Base-by-base conservation (phyloP, 1,140 invertebrate genomes). In the Drosophila sucinea region DNA sequence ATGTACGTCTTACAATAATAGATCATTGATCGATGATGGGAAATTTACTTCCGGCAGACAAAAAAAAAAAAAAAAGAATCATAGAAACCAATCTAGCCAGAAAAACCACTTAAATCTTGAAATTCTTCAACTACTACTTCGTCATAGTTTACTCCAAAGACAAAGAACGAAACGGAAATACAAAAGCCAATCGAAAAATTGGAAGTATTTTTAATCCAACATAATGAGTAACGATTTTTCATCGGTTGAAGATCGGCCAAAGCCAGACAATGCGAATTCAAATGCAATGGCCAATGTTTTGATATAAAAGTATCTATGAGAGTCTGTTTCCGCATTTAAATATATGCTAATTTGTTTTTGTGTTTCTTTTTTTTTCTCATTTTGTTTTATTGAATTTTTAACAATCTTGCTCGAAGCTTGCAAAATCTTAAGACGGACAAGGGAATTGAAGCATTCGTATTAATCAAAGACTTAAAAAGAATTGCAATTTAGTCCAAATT, bases 291-390 rank as follows among this genome's bases (percentile, higher is more conserved):
- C 38, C 54, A 55, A 55, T 32, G 55, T 73, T 35, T 71, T 57
- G 71, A 38, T 51, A 47, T 79, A 56, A 35, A 54, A 68, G 60
- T 67, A 69, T 73, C 51, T 77, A 51, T 17, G 17, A 33, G 38
- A 51, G 61, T 17, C 23, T 57, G 70, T 76, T 84, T 85, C 81
- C 81, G 81, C 74, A 85, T 85, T 81, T 47, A 74, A 81, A 85
- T 83, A 56, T 67, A 73, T 85, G 79, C 66, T 85, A 85, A 86
- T 87, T 87, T 67, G 66, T 73, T 60, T 66, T 55, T 65, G 56
- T 40, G 23, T 54, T 51, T 44, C 8, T 47, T 47, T 4, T 47
- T 71, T 29, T 57, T 56, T 72, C 33, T 70, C 47, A 58, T 70
- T 70, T 77, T 81, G 65, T 51, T 27, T 51, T 51, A 51, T 51